phyloP scores from a whole-genome alignment of 2,888 invertebrate species.

The Rugalucina vietnamica region DNA sequence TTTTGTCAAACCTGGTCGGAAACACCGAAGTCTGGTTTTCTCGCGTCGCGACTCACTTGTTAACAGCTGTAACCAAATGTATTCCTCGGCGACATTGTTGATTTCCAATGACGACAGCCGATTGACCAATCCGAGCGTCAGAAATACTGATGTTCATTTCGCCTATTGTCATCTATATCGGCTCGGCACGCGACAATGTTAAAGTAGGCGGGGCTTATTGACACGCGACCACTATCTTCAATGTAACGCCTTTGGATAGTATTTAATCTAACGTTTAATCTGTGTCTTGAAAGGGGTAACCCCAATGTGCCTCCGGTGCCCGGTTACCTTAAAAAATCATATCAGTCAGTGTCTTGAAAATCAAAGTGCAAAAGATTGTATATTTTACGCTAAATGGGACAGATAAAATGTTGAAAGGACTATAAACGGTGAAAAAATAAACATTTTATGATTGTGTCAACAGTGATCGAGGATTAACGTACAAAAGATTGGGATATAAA shows the following conservation, averaged over 20 bases:
- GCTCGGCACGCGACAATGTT: conserved; percentile 57
- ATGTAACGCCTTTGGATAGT: conserved; percentile 59
- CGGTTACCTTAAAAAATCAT: too few species aligned
- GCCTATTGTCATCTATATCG: conserved; percentile 26
- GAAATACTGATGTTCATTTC: conserved; percentile 6
- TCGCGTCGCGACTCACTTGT: too few species aligned
- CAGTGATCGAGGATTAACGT: background rate
- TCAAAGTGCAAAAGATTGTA: conserved; percentile 59
- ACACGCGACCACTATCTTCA: conserved; percentile 64
- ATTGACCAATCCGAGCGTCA: background rate
- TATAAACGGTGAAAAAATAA: background rate
- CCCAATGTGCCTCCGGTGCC: too few species aligned
- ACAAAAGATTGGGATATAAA: background rate
- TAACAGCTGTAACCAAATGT: conserved; percentile 65
- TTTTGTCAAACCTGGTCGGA: too few species aligned
- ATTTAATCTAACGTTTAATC: conserved; percentile 53
- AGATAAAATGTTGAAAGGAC: background rate
- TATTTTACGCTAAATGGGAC: background rate
- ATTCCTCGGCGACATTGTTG: conserved; percentile 51
- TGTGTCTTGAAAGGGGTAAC: conserved; percentile 64
- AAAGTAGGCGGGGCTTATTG: conserved; percentile 55
- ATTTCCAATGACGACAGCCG: conserved; percentile 28
- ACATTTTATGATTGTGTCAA: background rate
- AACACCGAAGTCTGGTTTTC: too few species aligned
- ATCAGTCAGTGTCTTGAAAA: too few species aligned